These are phyloP conservation scores for Ligdia adustata DNA, from an alignment of 2,888 invertebrate species.

Conservation along the genomic window DNA sequence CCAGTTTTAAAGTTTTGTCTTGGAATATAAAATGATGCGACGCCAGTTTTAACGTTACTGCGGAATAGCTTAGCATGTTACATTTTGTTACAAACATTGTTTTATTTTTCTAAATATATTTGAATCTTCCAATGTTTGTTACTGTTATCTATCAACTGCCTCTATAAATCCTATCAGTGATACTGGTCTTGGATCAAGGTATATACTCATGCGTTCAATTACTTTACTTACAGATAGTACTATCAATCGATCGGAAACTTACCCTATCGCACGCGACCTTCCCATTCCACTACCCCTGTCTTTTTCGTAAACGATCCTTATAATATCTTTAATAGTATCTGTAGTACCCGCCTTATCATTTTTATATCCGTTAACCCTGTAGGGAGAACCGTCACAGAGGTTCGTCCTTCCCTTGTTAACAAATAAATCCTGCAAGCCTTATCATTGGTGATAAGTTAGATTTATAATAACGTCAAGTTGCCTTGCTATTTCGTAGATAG, in stretches of 20 bases:
- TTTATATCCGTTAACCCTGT: conserved; percentile 67
- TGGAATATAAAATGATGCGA: not conserved
- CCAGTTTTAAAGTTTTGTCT: conserved; percentile 3
- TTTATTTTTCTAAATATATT: no score
- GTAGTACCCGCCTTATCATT: conserved; percentile 72
- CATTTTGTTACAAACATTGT: no score
- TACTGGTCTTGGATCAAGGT: no score
- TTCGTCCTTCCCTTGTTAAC: conserved; percentile 52
- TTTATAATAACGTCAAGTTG: conserved; percentile 55
- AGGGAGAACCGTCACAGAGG: conserved; percentile 57
- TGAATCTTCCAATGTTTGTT: no score
- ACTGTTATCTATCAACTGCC: no score
- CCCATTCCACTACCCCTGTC: conserved; percentile 54
- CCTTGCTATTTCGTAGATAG: conserved; percentile 36
- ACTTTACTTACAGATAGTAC: conserved; percentile 47
- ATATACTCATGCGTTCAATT: conserved; percentile 45
- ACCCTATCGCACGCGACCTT: conserved; percentile 58
- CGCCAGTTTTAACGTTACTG: conserved; percentile 3
- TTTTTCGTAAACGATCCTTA: conserved; percentile 50
- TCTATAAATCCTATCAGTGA: no score
- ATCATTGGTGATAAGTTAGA: conserved; percentile 57
- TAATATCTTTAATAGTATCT: conserved; percentile 57
- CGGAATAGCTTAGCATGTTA: no score
- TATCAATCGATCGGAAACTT: conserved; percentile 46
- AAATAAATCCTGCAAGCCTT: conserved; percentile 49